phyloP scores from a whole-genome alignment of 2,888 invertebrate genomes.

The Caenorhabditis macrosperma region DNA sequence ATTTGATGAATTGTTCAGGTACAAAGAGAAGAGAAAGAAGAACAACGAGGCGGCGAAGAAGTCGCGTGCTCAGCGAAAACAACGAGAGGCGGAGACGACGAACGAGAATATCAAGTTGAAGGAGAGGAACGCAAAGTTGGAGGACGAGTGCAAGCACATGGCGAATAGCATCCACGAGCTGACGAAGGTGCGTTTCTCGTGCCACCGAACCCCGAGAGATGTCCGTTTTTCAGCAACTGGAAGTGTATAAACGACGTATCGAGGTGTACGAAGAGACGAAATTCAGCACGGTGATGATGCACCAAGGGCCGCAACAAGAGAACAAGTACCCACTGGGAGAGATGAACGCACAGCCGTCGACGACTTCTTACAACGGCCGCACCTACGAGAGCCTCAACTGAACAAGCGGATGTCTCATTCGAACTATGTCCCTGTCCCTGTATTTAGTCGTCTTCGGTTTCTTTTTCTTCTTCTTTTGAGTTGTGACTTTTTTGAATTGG shows the following conservation, averaged over 20 bases:
- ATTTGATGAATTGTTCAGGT: conserved; percentile 55
- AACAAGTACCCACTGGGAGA: not conserved
- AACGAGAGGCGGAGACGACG: conserved; percentile 58
- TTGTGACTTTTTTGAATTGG: not conserved
- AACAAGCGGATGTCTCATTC: not conserved
- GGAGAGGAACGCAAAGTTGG: not conserved
- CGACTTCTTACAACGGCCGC: not conserved
- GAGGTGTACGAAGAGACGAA: not conserved
- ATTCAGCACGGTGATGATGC: too few relatives aligned
- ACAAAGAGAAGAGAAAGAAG: conserved; percentile 62
- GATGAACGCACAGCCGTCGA: not conserved
- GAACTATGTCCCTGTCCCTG: not conserved
- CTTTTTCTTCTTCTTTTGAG: not conserved
- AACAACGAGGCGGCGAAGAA: conserved; percentile 75
- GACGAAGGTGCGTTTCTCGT: not conserved
- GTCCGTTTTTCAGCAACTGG: conserved; percentile 13
- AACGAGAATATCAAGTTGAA: not conserved
- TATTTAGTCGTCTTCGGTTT: conserved; percentile 4
- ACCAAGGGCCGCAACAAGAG: too few relatives aligned
- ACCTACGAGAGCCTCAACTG: too few relatives aligned
- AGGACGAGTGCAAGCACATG: not conserved
- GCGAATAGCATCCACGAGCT: not conserved
- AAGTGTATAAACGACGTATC: not conserved
- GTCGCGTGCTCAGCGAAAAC: conserved; percentile 62
- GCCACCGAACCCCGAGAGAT: not conserved